Base-by-base conservation (phyloP, 2,888 invertebrate genomes). In the Vanessa cardui region DNA sequence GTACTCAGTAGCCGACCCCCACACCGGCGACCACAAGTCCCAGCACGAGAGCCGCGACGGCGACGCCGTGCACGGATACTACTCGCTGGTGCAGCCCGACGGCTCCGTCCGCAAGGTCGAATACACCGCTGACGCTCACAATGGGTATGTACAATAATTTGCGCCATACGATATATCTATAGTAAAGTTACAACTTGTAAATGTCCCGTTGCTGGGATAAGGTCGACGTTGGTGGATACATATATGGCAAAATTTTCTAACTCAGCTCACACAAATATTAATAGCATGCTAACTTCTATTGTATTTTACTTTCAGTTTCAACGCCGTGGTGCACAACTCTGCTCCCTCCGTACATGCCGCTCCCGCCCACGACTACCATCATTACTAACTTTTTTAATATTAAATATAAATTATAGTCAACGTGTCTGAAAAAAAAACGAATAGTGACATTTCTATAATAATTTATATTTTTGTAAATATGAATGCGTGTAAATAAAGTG, bases 41-140 rank as follows among this genome's bases (percentile, higher is more conserved):
- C 88, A 88, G 78, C 86, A 87, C 76, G 92, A 92, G 75, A 76
- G 75, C 72, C 79, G 83, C 65, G 89, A 89, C 72, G 89, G 89
- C 50, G 89, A 88, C 74, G 80, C 82, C 50, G 94, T 94, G 52
- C 89, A 92, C 77, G 94, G 94, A 52, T 91, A 93, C 77, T 94
- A 94, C 81, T 89, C 88, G 21, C 83, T 93, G 49, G 87, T 89
- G 73, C 92, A 93, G 77, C 88, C 92, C 52, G 90, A 88, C 9
- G 88, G 79, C 68, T 78, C 92, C 76, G 81, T 90, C 64, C 85
- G 92, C 75, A 91, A 87, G 62, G 92, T 93, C 46, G 88, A 90
- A 76, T 92, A 78, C 74, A 72, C 77, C 68, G 78, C 78, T 60
- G 88, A 90, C 72, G 85, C 89, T 74, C 85, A 89, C 76, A 78